Percentiles rank a stretch among this genome's conserved stretches.
phyloP scores from a whole-genome alignment of 2,113 vertebrate species.

The Rostratula benghalensis region DNA sequence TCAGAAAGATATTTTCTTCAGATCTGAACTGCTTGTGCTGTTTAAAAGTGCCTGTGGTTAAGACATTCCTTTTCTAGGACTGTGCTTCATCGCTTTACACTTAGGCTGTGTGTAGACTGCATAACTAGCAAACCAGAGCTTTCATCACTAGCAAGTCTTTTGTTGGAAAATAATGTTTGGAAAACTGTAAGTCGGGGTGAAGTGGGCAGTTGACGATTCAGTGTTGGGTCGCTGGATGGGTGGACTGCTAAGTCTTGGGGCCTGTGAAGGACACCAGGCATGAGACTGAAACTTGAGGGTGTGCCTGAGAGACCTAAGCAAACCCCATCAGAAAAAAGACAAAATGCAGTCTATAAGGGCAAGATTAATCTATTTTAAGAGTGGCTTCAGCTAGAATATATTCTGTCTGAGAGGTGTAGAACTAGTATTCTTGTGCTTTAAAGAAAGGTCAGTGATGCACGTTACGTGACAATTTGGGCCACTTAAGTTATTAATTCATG shows the following conservation, averaged over 20 bases:
- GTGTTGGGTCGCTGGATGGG: too few species aligned
- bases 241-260: neutral
- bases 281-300: neutral
- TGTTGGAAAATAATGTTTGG: neutral
- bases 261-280: neutral
- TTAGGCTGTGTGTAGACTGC: neutral
- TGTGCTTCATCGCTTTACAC: neutral
- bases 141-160: neutral
- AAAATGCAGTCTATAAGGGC: neutral
- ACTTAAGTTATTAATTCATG: neutral
- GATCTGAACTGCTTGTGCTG: neutral
- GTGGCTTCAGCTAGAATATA: neutral
- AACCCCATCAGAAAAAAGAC: neutral
- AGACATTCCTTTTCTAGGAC: neutral
- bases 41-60: neutral
- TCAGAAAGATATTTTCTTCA: neutral
- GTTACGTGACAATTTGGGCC: neutral
- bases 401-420: neutral
- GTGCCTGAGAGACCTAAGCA: neutral
- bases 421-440: neutral
- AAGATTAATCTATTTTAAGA: neutral
- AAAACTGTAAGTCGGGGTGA: neutral
- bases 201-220: neutral
- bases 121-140: neutral
- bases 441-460: neutral